Conservation (phyloP, 2,888 invertebrate genomes). For the Chrysopilus asiliformis region DNA sequence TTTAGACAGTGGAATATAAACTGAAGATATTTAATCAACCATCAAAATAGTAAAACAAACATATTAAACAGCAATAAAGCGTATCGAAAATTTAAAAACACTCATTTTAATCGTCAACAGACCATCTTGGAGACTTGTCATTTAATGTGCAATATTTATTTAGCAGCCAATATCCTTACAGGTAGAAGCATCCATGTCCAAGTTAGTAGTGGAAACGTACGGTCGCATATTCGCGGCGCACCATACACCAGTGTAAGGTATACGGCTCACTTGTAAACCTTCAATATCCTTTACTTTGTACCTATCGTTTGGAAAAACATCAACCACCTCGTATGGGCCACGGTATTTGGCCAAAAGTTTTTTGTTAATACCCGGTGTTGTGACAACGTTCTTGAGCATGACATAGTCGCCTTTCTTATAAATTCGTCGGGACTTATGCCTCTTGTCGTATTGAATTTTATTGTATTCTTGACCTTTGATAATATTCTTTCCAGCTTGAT, state of each 20-base stretch:
- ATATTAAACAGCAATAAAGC: too few species aligned
- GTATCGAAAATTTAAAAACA: too few species aligned
- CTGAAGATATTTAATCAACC: too few species aligned
- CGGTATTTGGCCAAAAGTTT: conserved; percentile 18
- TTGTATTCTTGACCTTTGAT: not conserved
- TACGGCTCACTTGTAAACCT: conserved; percentile 15
- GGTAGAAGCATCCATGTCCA: too few species aligned
- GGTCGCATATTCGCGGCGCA: not conserved
- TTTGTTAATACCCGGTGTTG: conserved; percentile 15
- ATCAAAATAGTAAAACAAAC: too few species aligned
- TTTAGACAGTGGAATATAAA: too few species aligned
- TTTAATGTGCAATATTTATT: too few species aligned
- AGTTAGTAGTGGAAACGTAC: not conserved
- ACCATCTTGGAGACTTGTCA: too few species aligned
- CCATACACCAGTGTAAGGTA: conserved; percentile 9
- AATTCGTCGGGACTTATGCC: not conserved
- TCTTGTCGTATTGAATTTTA: not conserved
- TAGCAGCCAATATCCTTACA: too few species aligned
- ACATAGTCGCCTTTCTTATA: conserved; percentile 15
- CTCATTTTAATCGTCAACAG: too few species aligned
- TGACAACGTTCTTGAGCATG: conserved; percentile 17
- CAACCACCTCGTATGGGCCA: conserved; percentile 18
- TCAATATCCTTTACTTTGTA: conserved; percentile 15
- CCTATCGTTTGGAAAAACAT: too few species aligned
- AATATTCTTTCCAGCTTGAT: not conserved